Evolutionary conservation across 1,140 invertebrate species (phyloP).

Genomic region (Reticulitermes speratus): DNA sequence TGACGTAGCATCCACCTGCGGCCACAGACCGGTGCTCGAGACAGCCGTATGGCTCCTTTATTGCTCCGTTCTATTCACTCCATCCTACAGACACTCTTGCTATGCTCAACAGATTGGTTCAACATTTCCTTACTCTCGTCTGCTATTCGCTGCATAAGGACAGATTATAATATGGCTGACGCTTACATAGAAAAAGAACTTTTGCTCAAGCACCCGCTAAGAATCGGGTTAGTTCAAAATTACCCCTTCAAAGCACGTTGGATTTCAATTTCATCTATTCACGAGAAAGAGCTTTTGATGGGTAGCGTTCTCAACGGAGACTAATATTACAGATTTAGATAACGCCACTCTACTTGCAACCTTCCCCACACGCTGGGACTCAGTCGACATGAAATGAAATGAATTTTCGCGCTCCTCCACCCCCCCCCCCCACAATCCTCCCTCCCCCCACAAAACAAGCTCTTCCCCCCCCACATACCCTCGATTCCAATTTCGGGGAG

Average conservation of each 20-base stretch:
- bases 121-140: background rate
- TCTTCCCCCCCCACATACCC: background rate
- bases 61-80: background rate
- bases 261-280: constrained; percentile 36
- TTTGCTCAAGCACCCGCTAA: constrained; percentile 29
- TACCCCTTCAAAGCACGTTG: constrained; percentile 36
- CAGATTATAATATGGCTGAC: constrained; percentile 20
- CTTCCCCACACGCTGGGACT: background rate
- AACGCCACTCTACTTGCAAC: constrained; percentile 25
- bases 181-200: constrained; percentile 21
- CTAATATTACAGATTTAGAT: constrained; percentile 38
- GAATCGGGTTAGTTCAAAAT: constrained; percentile 37
- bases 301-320: constrained; percentile 24
- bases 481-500: constrained; percentile 35
- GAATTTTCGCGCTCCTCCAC: constrained; percentile 32
- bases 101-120: constrained; percentile 15
- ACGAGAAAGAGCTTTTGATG: constrained; percentile 34
- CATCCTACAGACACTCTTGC: background rate
- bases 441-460: background rate
- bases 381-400: constrained; percentile 37
- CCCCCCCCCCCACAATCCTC: background rate
- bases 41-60: background rate
- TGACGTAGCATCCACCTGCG: background rate
- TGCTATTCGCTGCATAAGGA: background rate
- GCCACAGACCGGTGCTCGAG: background rate